Percentiles rank a stretch among this genome's conserved stretches.
These are phyloP conservation scores for Mythimna lalbum DNA, from an alignment of 2,888 invertebrate genomes.

Conservation along the genomic window DNA sequence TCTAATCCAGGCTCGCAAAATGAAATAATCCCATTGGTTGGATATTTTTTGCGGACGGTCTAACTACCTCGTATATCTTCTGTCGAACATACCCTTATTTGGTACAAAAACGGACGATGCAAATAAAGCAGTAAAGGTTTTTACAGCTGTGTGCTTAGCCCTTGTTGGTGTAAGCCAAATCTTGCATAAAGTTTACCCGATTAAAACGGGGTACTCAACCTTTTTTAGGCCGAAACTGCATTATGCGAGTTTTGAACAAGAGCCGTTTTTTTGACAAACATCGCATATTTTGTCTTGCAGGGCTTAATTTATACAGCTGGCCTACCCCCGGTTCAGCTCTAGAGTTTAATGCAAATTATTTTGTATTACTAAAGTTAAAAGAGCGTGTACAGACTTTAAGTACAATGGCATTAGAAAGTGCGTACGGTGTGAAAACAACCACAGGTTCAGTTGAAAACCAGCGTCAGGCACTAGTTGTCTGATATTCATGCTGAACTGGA, in stretches of 20 bases:
- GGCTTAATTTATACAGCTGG: slow-evolving; percentile 4
- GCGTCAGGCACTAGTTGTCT: too few relatives aligned
- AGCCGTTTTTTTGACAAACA: slow-evolving; percentile 6
- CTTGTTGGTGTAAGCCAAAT: slow-evolving; percentile 40
- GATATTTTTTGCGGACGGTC: neutral
- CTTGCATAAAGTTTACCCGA: slow-evolving; percentile 34
- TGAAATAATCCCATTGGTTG: neutral
- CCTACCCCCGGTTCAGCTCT: neutral
- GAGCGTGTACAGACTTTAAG: neutral
- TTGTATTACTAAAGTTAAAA: neutral
- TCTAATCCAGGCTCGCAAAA: too few relatives aligned
- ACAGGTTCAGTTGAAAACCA: too few relatives aligned
- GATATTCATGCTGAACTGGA: too few relatives aligned
- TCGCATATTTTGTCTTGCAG: slow-evolving; percentile 27
- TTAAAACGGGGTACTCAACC: slow-evolving; percentile 30
- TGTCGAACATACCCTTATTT: neutral
- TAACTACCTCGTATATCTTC: neutral
- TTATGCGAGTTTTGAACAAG: slow-evolving; percentile 10
- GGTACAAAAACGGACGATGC: slow-evolving; percentile 18
- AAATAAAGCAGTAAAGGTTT: slow-evolving; percentile 59
- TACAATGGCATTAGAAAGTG: too few relatives aligned
- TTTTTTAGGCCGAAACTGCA: slow-evolving; percentile 17
- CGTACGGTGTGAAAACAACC: too few relatives aligned
- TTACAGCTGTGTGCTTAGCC: slow-evolving; percentile 43
- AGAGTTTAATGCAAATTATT: slow-evolving; percentile 2